phyloP scores from a whole-genome alignment of 1,140 invertebrate species.

The Antheraea pernyi region DNA sequence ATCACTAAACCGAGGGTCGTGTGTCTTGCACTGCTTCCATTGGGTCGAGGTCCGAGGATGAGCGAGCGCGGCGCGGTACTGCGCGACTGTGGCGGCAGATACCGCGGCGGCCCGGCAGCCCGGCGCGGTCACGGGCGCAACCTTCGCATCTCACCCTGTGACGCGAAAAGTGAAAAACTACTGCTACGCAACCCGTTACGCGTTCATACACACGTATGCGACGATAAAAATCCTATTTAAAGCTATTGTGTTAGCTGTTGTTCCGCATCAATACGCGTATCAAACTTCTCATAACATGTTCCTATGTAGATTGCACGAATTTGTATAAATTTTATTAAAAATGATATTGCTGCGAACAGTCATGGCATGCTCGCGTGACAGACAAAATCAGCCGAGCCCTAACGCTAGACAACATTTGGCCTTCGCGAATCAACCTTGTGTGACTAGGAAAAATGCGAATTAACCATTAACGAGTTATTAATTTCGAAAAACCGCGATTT shows the following conservation, averaged over 20 bases:
- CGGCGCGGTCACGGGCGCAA: conserved; percentile 74
- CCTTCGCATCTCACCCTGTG: conserved; percentile 71
- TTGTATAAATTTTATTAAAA: conserved; percentile 21
- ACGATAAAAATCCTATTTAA: background rate
- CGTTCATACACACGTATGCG: conserved; percentile 19
- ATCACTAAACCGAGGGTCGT: conserved; percentile 50
- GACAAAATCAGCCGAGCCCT: conserved; percentile 54
- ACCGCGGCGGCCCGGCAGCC: conserved; percentile 44
- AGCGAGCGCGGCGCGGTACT: conserved; percentile 64
- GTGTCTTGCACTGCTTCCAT: conserved; percentile 23
- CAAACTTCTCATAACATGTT: background rate
- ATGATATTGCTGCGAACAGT: conserved; percentile 18
- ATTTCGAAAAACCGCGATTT: background rate
- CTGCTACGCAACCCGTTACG: conserved; percentile 49
- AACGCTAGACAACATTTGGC: conserved; percentile 55
- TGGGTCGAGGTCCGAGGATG: conserved; percentile 56
- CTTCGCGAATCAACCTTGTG: conserved; percentile 54
- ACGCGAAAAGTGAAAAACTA: conserved; percentile 47
- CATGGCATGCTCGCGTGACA: conserved; percentile 59
- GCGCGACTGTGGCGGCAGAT: conserved; percentile 41
- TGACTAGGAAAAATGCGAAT: conserved; percentile 23
- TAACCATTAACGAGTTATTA: background rate
- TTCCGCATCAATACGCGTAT: too few species aligned
- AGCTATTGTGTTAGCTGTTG: background rate
- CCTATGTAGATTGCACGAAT: background rate